A percentile compares a stretch with the other conserved stretches of the same genome.
These are phyloP conservation scores for Sinotaia quadrata DNA, from an alignment of 2,888 invertebrate genomes.

Conservation along the genomic window DNA sequence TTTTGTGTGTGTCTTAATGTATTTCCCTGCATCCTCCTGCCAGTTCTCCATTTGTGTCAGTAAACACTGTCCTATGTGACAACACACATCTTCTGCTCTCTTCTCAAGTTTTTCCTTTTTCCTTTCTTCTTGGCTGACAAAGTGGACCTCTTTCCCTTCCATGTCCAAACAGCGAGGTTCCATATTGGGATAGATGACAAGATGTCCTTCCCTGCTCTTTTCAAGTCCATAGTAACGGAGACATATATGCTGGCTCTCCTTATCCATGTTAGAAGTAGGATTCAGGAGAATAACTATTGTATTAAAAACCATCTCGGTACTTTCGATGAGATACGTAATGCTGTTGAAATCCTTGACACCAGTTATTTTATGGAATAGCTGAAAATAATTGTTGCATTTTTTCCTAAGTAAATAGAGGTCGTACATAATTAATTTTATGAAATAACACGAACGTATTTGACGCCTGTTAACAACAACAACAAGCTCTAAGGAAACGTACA, in stretches of 20 bases:
- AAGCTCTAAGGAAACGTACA: no score
- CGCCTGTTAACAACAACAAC: no score
- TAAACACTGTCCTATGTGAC: conserved; percentile 1
- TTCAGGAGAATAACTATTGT: conserved; percentile 37
- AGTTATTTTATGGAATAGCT: conserved; percentile 6
- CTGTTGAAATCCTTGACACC: background rate
- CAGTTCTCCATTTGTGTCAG: conserved; percentile 4
- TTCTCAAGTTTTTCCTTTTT: conserved; percentile 8
- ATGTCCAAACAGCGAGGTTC: conserved; percentile 44
- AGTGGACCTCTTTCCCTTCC: conserved; percentile 22
- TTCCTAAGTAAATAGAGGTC: no score
- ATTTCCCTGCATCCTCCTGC: background rate
- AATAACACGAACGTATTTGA: no score
- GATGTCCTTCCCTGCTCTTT: conserved; percentile 23
- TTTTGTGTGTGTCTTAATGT: conserved; percentile 7
- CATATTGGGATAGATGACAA: conserved; percentile 40
- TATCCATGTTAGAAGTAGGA: conserved; percentile 28
- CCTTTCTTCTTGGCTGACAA: conserved; percentile 20
- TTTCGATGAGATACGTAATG: conserved; percentile 28
- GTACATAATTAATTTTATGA: no score
- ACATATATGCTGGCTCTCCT: conserved; percentile 34
- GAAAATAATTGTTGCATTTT: no score
- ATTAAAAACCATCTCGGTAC: conserved; percentile 42
- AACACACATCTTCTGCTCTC: background rate
- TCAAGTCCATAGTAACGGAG: conserved; percentile 48